Percentiles rank a stretch among this genome's conserved stretches.
Evolutionary conservation across 2,113 vertebrate species (phyloP).

Genomic region (Arizona elegans): DNA sequence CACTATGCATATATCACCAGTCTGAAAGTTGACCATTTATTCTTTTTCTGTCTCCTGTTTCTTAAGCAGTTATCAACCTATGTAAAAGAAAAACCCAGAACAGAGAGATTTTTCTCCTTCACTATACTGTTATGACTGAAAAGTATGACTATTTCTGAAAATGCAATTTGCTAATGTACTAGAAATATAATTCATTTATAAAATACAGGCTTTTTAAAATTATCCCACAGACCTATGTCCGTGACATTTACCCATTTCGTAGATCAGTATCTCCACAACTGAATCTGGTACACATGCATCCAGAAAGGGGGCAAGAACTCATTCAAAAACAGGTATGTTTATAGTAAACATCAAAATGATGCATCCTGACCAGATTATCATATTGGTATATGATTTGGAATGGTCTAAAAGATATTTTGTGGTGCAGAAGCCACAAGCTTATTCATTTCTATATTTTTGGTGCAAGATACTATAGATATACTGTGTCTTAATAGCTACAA

Average conservation of each 20-base stretch:
- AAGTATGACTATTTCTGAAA: neutral
- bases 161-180: neutral
- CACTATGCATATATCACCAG: neutral
- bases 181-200: neutral
- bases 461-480: neutral
- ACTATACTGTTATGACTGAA: neutral
- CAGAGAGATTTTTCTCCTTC: neutral
- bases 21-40: neutral
- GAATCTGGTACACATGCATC: slow-evolving; percentile 95
- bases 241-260: slow-evolving; percentile 97
- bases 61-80: neutral
- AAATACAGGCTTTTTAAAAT: slow-evolving; percentile 20
- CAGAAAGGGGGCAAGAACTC: slow-evolving; percentile 94
- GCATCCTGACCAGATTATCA: neutral
- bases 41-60: neutral
- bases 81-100: neutral
- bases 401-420: neutral
- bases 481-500: neutral
- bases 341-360: neutral
- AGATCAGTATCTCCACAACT: slow-evolving; percentile 96
- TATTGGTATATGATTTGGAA: neutral
- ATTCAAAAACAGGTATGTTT: slow-evolving; percentile 92
- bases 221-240: slow-evolving; percentile 85
- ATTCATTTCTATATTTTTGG: neutral
- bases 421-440: neutral